Evolutionary conservation across 2,797 vertebrate genomes (phyloP), one percentile per base, ranked within the genome.

Genomic region (Chloroceryle amazona): DNA sequence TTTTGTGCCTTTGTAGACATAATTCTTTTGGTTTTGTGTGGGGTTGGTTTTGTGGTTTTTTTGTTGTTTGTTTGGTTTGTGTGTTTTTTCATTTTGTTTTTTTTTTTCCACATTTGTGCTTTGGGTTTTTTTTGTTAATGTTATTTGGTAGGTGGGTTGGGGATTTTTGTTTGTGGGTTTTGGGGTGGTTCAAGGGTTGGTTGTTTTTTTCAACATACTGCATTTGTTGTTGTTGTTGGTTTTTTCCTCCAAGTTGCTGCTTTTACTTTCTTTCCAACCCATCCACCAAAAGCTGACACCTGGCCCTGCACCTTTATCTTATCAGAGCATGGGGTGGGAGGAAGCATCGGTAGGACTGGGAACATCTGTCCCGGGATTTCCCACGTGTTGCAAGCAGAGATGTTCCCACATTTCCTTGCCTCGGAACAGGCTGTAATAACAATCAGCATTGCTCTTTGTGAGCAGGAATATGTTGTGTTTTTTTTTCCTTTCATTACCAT

Each of bases 401-500:
- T 6, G 2, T 79, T 89, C 33, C 14, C 79, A 7, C 54, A 33
- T 76, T 94, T 92, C 91, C 93, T 93, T 93, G 41, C 85, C 41
- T 80, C 3, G 2, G 63, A 93, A 78, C 31, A 76, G 68, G 41
- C 11, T 83, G 78, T 90, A 90, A 71, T 95, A 90, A 62, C 35
- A 84, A 80, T 89, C 52, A 63, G 31, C 20, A 1, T 44, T 71
- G 39, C 47, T 81, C 42, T 84, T 89, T 81, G 78, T 66, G 42
- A 90, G 58, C 33, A 52, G 49, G 89, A 93, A 85, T 89, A 82
- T 92, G 67, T 44, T n/a, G n/a, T n/a, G n/a, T n/a, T n/a, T 93
- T 96, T 23, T 47, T 26, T 96, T 93, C 74, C 63, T 84, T 84
- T 96, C 78, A 89, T 96, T 89, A 87, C 74, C 23, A 51, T 94